Evolutionary conservation across 2,113 vertebrate genomes (phyloP).

Genomic region (Glaucomys volans): DNA sequence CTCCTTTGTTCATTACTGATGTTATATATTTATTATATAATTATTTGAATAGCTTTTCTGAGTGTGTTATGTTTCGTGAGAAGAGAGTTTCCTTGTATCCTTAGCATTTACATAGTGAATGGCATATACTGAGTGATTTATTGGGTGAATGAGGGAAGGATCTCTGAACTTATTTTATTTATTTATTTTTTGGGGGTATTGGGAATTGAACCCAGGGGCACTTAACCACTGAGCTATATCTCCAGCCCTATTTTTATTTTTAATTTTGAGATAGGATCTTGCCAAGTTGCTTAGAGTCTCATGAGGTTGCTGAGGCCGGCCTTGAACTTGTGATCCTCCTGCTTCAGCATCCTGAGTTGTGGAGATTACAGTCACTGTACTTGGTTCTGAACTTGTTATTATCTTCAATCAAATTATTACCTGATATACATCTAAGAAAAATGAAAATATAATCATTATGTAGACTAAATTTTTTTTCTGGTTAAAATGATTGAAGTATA

Average conservation of each 20-base stretch:
- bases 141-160: neutral
- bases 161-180: neutral
- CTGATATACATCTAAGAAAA: neutral
- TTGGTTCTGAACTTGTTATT: neutral
- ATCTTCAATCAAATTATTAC: neutral
- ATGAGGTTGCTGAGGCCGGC: no score
- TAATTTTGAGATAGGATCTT: no score
- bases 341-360: no score
- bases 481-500: constrained; percentile 48
- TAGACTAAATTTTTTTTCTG: constrained; percentile 40
- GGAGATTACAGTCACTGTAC: no score
- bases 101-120: neutral
- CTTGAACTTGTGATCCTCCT: no score
- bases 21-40: neutral
- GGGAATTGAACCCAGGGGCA: no score
- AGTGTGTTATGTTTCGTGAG: neutral
- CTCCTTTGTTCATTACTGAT: neutral
- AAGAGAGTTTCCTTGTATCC: neutral
- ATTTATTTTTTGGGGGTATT: no score
- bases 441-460: constrained; percentile 18
- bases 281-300: no score
- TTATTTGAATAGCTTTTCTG: neutral
- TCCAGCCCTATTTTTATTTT: no score
- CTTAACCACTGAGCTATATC: no score
- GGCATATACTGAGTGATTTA: neutral